Evolutionary conservation across 1,140 invertebrate genomes (phyloP), one percentile per base, ranked within the genome.

Genomic region (Asobara japonica): DNA sequence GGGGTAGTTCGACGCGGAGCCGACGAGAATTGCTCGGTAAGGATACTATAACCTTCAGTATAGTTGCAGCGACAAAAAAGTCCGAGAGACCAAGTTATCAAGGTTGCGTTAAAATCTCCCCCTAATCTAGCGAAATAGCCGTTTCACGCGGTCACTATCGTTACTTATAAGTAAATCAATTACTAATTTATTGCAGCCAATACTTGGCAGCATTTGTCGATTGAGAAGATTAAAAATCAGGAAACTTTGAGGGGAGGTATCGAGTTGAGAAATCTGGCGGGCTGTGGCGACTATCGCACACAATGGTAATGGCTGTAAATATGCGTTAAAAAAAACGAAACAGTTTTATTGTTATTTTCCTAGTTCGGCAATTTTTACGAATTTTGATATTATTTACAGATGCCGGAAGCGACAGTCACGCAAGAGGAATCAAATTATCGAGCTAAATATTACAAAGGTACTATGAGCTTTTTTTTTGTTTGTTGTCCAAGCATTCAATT

Each of bases 191-290:
- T 45, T 45, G n/a, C 11, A 3, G 0, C 41, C 4, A 45, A 18
- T 16, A 16, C 5, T 16, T 13, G 41, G 5, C n/a, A 45, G 18
- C 2, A 56, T 3, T 27, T 56, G 11, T 56, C 22, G 22, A 56
- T 56, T 25, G 11, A 5, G 31, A 36, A 36, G 5, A 10, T 1
- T 25, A 25, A 25, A 5, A 56, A 56, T 10, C 51, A 20, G 3
- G 45, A 51, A 8, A 20, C 45, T 7, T 56, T 56, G 22, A 56
- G 20, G 18, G 51, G 51, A n/a, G 20, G 11, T 25, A 56, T 56
- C 51, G 51, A 27, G 6, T 56, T 10, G 51, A 10, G 51, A 56
- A 56, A 56, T 56, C 51, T 56, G 51, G 51, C 51, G 51, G 51
- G 51, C 22, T 25, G 51, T 56, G 51, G 51, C 51, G 22, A 25